A percentile compares a stretch with the other conserved stretches of the same genome.
Evolutionary conservation across 2,113 vertebrate genomes (phyloP).

Genomic region (Callipepla californica): DNA sequence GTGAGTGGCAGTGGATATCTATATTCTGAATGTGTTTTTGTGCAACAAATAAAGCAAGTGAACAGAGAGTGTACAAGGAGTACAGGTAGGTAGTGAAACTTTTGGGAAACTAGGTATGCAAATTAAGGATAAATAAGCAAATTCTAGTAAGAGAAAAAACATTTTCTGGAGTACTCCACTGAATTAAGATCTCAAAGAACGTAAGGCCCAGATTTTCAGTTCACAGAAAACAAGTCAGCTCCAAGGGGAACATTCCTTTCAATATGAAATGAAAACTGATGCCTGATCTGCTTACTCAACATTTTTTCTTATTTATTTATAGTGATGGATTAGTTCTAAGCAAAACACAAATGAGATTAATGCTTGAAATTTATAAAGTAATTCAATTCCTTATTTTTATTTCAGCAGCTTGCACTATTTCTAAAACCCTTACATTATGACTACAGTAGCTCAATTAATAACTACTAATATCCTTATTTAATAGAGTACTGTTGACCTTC

Average conservation of each 20-base stretch:
- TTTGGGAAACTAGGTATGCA: not conserved
- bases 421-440: not conserved
- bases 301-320: not conserved
- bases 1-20: not conserved
- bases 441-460: not conserved
- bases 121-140: not conserved
- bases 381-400: not conserved
- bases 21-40: not conserved
- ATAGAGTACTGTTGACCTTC: not conserved
- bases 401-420: not conserved
- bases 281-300: not conserved
- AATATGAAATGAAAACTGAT: not conserved
- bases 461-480: not conserved
- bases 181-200: not conserved
- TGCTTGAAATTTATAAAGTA: not conserved
- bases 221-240: not conserved
- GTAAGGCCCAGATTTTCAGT: not conserved
- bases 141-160: not conserved
- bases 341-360: constrained; percentile 4
- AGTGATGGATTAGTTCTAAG: not conserved
- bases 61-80: not conserved
- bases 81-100: not conserved
- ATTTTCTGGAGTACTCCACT: not conserved
- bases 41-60: not conserved
- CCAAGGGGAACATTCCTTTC: not conserved